Percentiles rank a stretch among this genome's conserved stretches.
phyloP scores from a whole-genome alignment of 2,888 invertebrate species.

The Patella caerulea region DNA sequence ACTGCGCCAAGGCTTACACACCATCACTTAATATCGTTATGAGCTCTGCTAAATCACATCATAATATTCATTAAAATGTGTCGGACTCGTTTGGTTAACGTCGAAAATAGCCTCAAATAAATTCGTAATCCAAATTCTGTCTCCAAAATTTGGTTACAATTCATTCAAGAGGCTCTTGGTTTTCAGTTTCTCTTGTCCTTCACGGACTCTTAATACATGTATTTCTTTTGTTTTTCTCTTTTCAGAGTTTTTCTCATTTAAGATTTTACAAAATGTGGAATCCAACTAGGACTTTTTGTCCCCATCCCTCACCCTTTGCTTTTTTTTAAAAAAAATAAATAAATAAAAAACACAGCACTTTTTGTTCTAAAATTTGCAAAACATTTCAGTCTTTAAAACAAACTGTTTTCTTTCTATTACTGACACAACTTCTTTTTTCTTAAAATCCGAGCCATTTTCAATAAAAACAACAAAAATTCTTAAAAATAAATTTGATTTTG shows the following conservation, averaged over 20 bases:
- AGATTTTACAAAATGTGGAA: background rate
- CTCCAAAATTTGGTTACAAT: background rate
- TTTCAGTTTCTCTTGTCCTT: background rate
- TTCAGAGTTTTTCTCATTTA: background rate
- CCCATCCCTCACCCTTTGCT: too few relatives aligned
- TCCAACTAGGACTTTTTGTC: background rate
- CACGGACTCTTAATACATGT: background rate
- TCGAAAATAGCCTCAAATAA: conserved; percentile 9
- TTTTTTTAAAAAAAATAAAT: background rate
- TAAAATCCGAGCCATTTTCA: too few relatives aligned
- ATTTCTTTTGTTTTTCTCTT: background rate
- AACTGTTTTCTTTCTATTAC: background rate
- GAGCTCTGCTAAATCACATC: background rate
- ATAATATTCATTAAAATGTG: background rate
- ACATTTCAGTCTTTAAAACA: background rate
- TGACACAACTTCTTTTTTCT: too few relatives aligned
- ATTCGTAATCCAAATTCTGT: background rate
- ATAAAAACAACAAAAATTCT: too few relatives aligned
- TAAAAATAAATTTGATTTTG: too few relatives aligned
- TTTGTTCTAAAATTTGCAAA: background rate
- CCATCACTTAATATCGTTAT: background rate
- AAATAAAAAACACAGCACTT: background rate
- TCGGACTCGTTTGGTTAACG: background rate
- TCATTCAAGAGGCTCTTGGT: background rate
- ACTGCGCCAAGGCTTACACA: background rate